phyloP scores from a whole-genome alignment of 1,140 invertebrate species.

The Doryteuthis pealeii region DNA sequence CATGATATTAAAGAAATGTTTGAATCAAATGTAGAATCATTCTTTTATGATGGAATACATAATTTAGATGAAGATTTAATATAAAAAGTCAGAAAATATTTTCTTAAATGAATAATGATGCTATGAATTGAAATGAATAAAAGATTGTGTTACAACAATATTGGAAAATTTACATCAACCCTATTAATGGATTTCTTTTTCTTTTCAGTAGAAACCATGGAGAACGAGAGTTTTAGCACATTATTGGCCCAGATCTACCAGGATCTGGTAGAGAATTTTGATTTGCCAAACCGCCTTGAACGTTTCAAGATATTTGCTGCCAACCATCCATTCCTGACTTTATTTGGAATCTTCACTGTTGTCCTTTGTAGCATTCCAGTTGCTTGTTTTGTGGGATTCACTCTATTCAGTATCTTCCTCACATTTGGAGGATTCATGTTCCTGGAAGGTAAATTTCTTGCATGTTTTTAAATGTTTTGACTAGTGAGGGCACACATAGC shows the following conservation, averaged over 20 bases:
- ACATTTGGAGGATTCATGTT: constrained; percentile 11
- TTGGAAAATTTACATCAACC: no score
- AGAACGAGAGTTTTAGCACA: not conserved
- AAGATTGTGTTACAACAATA: no score
- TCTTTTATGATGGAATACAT: no score
- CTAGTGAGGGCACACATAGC: not conserved
- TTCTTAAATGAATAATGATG: no score
- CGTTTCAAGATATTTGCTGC: not conserved
- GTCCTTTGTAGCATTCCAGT: constrained; percentile 3
- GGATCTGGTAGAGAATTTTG: constrained; percentile 10
- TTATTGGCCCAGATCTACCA: not conserved
- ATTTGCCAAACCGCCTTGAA: not conserved
- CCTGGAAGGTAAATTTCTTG: not conserved
- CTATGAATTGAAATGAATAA: no score
- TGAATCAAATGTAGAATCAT: no score
- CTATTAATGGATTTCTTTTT: no score
- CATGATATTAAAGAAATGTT: no score
- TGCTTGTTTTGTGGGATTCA: constrained; percentile 4
- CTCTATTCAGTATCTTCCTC: constrained; percentile 1
- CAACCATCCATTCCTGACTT: constrained; percentile 1
- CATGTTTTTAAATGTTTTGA: no score
- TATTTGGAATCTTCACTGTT: not conserved
- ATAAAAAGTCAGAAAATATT: no score
- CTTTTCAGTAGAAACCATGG: not conserved
- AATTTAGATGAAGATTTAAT: no score